Percentiles rank a stretch among this genome's conserved stretches.
Conservation (phyloP, 2,888 invertebrate genomes). For the Aspidiotus destructor region DNA sequence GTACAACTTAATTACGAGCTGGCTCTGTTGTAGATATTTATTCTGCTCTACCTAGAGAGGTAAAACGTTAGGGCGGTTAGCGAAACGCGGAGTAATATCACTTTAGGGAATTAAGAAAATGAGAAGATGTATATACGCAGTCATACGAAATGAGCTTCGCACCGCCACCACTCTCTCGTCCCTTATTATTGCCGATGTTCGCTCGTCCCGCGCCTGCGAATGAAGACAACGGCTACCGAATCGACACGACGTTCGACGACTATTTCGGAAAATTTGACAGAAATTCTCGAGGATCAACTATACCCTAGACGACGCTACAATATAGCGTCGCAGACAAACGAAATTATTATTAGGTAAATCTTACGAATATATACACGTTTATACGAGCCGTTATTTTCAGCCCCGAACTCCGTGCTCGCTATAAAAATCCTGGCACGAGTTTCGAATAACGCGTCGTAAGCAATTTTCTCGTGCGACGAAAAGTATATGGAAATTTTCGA, state of each 20-base stretch:
- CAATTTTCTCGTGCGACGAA: too few species aligned
- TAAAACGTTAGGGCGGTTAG: slow-evolving; percentile 18
- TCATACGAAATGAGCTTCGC: slow-evolving; percentile 16
- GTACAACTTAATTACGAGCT: slow-evolving; percentile 29
- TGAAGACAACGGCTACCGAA: background rate
- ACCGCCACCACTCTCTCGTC: background rate
- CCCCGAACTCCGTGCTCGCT: too few species aligned
- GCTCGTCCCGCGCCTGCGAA: background rate
- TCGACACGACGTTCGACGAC: background rate
- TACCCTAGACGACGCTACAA: too few species aligned
- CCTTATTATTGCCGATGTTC: background rate
- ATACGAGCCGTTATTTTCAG: too few species aligned
- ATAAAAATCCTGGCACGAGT: too few species aligned
- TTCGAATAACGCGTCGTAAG: too few species aligned
- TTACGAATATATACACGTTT: too few species aligned
- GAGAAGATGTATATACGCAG: slow-evolving; percentile 12
- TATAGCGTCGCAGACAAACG: too few species aligned
- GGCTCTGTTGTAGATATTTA: slow-evolving; percentile 26
- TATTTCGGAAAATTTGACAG: too few species aligned
- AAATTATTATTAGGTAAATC: too few species aligned
- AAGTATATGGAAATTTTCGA: too few species aligned
- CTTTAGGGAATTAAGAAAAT: slow-evolving; percentile 29
- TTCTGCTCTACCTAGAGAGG: slow-evolving; percentile 7
- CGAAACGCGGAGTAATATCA: slow-evolving; percentile 23
- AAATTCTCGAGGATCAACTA: too few species aligned